Evolutionary conservation across 2,797 vertebrate species (phyloP), one percentile per base, ranked within the genome.

Genomic region (Cetoscarus ocellatus): DNA sequence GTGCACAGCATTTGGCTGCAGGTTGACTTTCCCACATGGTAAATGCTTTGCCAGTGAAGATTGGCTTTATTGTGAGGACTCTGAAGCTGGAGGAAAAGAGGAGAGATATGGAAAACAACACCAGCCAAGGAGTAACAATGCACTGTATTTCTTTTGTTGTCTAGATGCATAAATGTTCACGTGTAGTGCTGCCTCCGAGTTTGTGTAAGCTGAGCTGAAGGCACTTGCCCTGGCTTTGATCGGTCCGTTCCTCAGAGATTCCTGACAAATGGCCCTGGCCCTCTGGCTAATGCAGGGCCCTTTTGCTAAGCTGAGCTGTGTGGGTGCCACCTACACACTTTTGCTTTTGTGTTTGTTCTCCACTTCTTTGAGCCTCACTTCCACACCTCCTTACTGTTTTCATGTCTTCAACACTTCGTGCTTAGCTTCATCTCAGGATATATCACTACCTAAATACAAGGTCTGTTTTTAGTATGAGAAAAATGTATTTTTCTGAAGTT

Each of bases 181-280:
- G 64, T 68, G 72, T 17, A 52, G 51, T 54, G 44, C 64, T 45
- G 82, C 84, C 73, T 85, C 54, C 43, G 52, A 74, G 67, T 64
- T 70, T 68, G 75, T 80, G 68, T 70, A 82, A 85, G 83, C 83
- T 80, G 75, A 70, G 77, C 51, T 73, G 69, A 84, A 70, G 88
- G 86, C 90, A 70, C 64, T 68, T 87, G 88, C 85, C 81, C 85
- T 55, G 82, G 19, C 90, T 94, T 92, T 94, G 85, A 94, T 94
- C 87, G 87, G 90, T 92, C 91, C 91, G 88, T 90, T 91, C 83
- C 83, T 76, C 10, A 48, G 85, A 89, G 86, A 77, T 85, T 91
- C 87, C 81, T 79, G 70, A 90, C 86, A 86, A 84, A 86, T 67
- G 66, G 73, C 83, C 82, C 59, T 54, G 73, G 84, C 82, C 82